These are phyloP conservation scores for Leptogaster cylindrica DNA, from an alignment of 2,888 invertebrate genomes.

Conservation along the genomic window DNA sequence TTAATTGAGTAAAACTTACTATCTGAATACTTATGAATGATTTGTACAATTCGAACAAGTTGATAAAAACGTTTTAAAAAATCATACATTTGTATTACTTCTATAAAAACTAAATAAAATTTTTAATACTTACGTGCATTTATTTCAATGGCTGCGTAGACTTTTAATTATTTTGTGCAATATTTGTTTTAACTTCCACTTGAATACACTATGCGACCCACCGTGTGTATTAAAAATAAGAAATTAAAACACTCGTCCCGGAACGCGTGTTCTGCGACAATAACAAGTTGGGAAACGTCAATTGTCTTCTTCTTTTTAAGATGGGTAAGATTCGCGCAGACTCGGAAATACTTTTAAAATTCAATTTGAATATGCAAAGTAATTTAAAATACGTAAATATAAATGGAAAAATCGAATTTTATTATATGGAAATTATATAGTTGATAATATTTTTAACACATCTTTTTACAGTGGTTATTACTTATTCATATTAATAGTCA, in stretches of 20 bases:
- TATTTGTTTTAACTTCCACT: not conserved
- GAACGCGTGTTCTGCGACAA: not conserved
- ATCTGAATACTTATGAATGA: conserved; percentile 34
- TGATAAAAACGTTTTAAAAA: too few relatives aligned
- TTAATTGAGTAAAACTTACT: too few relatives aligned
- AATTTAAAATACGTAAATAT: too few relatives aligned
- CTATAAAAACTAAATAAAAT: too few relatives aligned
- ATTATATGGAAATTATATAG: not conserved
- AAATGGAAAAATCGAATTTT: not conserved
- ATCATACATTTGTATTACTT: too few relatives aligned
- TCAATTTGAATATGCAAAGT: too few relatives aligned
- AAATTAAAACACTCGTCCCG: not conserved
- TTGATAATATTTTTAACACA: too few relatives aligned
- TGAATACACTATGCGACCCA: not conserved
- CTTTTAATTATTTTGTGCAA: too few relatives aligned
- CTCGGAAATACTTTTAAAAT: too few relatives aligned
- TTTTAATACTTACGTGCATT: conserved; percentile 24
- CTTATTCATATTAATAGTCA: too few relatives aligned
- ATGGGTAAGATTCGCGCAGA: not conserved
- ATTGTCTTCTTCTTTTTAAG: not conserved
- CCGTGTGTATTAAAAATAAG: not conserved
- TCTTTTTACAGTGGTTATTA: too few relatives aligned
- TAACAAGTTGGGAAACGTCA: not conserved
- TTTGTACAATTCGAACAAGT: conserved; percentile 37
- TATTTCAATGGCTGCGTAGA: conserved; percentile 10